A percentile compares a stretch with the other conserved stretches of the same genome.
phyloP scores from a whole-genome alignment of 92 coral and sea anemone genomes.

The Galaxea fascicularis region DNA sequence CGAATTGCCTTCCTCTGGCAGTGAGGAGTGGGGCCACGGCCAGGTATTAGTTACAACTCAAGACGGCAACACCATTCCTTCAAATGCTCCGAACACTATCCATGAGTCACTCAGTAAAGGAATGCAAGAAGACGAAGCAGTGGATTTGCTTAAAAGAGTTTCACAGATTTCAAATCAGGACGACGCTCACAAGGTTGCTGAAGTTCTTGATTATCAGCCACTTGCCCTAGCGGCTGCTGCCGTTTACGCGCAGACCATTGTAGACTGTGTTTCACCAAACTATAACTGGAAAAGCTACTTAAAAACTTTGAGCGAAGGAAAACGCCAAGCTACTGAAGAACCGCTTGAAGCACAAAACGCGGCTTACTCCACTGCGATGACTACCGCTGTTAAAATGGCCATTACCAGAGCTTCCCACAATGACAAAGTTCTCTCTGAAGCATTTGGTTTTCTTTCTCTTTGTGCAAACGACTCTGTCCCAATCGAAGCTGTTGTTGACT shows the following conservation, averaged over 20 bases:
- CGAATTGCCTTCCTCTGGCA: slow-evolving; percentile 30
- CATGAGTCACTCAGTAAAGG: slow-evolving; percentile 31
- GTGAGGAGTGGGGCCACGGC: slow-evolving; percentile 35
- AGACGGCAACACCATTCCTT: slow-evolving; percentile 22
- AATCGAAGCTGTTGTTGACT: slow-evolving; percentile 18
- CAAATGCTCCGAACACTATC: neutral
- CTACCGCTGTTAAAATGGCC: slow-evolving; percentile 55
- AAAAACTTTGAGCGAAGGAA: slow-evolving; percentile 1
- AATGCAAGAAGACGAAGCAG: slow-evolving; percentile 40
- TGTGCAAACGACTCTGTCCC: slow-evolving; percentile 36
- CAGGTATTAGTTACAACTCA: slow-evolving; percentile 54
- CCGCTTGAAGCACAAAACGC: slow-evolving; percentile 2
- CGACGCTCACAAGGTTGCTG: slow-evolving; percentile 27
- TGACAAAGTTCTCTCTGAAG: slow-evolving; percentile 26
- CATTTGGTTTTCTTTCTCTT: slow-evolving; percentile 38
- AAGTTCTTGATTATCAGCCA: slow-evolving; percentile 52
- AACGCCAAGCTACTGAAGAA: slow-evolving; percentile 45
- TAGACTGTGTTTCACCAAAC: neutral
- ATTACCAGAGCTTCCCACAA: slow-evolving; percentile 11
- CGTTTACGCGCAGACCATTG: neutral
- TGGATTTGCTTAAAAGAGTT: slow-evolving; percentile 31
- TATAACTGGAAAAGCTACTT: slow-evolving; percentile 47
- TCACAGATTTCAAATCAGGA: slow-evolving; percentile 19
- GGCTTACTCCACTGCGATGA: slow-evolving; percentile 34
- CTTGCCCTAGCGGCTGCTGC: slow-evolving; percentile 55